phyloP scores from a whole-genome alignment of 2,797 vertebrate species.

The Ibycter americanus region DNA sequence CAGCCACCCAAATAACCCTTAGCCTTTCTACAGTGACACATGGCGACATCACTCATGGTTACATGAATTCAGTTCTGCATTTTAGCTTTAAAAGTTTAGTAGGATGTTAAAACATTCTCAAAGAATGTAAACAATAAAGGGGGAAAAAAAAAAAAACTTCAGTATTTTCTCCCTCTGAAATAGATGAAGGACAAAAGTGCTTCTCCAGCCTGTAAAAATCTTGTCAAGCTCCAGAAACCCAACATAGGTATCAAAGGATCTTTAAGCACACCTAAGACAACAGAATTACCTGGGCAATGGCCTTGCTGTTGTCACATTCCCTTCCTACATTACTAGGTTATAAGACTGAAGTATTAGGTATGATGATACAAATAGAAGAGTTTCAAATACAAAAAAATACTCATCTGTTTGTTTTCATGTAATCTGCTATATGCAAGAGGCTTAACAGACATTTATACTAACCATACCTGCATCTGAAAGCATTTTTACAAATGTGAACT shows the following conservation, averaged over 20 bases:
- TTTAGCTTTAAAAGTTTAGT: background rate
- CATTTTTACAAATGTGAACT: background rate
- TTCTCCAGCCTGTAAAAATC: background rate
- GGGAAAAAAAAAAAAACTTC: background rate
- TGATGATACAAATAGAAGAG: background rate
- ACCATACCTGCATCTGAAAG: background rate
- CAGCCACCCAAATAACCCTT: background rate
- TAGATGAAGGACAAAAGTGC: background rate
- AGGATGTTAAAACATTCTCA: background rate
- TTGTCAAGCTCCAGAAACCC: background rate
- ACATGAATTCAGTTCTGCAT: background rate
- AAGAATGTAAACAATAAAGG: background rate
- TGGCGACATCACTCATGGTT: accelerated
- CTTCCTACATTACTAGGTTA: background rate
- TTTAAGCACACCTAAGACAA: background rate
- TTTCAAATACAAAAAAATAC: background rate
- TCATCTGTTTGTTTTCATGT: background rate
- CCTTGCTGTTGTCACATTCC: background rate
- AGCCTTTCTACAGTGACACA: background rate
- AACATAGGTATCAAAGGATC: background rate
- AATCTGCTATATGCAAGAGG: background rate
- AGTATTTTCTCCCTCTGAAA: background rate
- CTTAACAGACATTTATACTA: background rate
- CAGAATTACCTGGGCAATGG: background rate
- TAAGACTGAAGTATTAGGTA: background rate